Conservation (phyloP, 2,888 invertebrate species). For the Drosophila nigritarsus region DNA sequence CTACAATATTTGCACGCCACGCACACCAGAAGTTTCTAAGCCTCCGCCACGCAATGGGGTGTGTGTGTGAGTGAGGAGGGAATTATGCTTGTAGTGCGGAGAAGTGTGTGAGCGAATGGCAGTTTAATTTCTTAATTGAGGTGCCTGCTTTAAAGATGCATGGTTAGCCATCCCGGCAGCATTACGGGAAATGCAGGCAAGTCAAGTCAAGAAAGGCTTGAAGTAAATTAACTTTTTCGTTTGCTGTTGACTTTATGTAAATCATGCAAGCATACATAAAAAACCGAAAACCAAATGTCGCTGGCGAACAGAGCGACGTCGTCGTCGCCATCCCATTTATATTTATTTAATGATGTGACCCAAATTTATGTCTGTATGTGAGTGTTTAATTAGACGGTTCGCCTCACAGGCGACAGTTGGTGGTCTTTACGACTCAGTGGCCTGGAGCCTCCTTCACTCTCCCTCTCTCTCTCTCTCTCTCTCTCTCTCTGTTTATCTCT, state of each 20-base stretch:
- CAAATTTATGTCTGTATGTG: slow-evolving; percentile 78
- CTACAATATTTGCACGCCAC: slow-evolving; percentile 70
- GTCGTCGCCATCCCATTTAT: slow-evolving; percentile 69
- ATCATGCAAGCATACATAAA: slow-evolving; percentile 56
- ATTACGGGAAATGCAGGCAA: slow-evolving; percentile 41
- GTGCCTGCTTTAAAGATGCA: slow-evolving; percentile 71
- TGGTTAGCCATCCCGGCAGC: slow-evolving; percentile 32
- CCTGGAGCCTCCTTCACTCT: neutral
- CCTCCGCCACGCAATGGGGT: slow-evolving; percentile 21
- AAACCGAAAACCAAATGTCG: slow-evolving; percentile 38
- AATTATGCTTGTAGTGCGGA: neutral
- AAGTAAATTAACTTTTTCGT: slow-evolving; percentile 79
- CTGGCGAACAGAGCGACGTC: slow-evolving; percentile 46
- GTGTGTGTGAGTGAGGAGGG: neutral
- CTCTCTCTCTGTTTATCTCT: neutral
- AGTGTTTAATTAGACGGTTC: slow-evolving; percentile 77
- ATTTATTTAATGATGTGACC: slow-evolving; percentile 82
- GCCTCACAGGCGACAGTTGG: slow-evolving; percentile 73
- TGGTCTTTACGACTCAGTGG: slow-evolving; percentile 73
- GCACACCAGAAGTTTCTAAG: slow-evolving; percentile 54
- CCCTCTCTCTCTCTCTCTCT: neutral
- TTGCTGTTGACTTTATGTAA: slow-evolving; percentile 74
- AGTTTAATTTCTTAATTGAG: slow-evolving; percentile 80
- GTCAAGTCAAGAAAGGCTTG: slow-evolving; percentile 64
- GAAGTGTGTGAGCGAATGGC: slow-evolving; percentile 27